These are phyloP conservation scores for Pachycephala philippinensis DNA, from an alignment of 2,113 vertebrate genomes.

Conservation along the genomic window DNA sequence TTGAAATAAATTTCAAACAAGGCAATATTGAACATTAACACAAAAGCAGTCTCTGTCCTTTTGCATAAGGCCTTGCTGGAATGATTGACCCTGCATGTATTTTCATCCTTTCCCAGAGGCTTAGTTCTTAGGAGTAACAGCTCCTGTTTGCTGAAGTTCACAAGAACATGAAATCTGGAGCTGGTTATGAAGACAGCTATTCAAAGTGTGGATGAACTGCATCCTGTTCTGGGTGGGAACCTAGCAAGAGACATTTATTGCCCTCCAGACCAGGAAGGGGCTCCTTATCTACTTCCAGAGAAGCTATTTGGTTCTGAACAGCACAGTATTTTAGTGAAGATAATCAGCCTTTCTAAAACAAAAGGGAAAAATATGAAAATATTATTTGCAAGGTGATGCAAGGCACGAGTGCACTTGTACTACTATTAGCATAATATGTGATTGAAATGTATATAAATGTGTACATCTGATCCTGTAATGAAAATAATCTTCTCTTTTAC, in stretches of 20 bases:
- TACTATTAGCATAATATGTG: neutral
- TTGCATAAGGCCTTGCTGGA: neutral
- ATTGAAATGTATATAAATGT: neutral
- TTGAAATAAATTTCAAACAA: neutral
- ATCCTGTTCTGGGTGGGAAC: neutral
- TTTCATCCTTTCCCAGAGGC: neutral
- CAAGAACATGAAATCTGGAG: neutral
- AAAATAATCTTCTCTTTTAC: conserved; percentile 24
- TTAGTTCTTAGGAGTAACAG: neutral
- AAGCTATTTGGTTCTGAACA: neutral
- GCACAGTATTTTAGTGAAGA: neutral
- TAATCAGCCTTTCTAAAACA: neutral
- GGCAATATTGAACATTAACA: neutral
- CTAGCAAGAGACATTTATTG: neutral
- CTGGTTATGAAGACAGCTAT: neutral
- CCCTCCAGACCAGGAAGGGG: neutral
- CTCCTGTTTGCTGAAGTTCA: neutral
- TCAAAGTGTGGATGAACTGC: neutral
- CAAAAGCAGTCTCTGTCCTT: neutral
- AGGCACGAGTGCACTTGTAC: neutral
- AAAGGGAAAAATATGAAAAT: neutral
- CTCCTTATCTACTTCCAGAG: neutral
- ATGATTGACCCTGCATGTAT: neutral
- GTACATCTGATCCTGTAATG: neutral
- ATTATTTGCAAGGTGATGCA: neutral